These are phyloP conservation scores for Suillia variegata DNA, from an alignment of 2,888 invertebrate genomes.

Conservation along the genomic window DNA sequence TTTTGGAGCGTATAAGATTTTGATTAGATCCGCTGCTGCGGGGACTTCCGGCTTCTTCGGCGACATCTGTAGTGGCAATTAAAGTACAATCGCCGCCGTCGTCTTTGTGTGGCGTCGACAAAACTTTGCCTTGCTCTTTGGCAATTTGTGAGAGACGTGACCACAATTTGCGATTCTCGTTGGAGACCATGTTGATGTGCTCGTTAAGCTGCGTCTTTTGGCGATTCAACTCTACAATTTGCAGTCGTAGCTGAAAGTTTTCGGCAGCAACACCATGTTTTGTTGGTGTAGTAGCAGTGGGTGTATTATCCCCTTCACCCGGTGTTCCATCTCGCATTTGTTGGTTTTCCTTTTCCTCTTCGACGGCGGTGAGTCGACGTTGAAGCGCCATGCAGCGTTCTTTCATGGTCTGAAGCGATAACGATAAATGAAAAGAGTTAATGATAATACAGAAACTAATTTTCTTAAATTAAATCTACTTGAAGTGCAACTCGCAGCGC, in stretches of 20 bases:
- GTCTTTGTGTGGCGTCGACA: conserved; percentile 15
- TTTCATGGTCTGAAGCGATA: conserved; percentile 81
- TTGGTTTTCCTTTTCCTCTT: conserved; percentile 81
- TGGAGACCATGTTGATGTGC: conserved; percentile 80
- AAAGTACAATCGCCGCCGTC: conserved; percentile 24
- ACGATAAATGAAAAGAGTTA: conserved; percentile 60
- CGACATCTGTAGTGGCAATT: conserved; percentile 7
- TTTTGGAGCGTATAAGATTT: conserved; percentile 66
- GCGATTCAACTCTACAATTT: conserved; percentile 72
- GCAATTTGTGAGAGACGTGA: conserved; percentile 71
- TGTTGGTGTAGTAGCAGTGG: conserved; percentile 31
- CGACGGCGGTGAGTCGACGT: conserved; percentile 70
- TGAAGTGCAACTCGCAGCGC: conserved; percentile 73
- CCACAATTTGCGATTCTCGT: conserved; percentile 83
- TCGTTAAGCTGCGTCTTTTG: conserved; percentile 79
- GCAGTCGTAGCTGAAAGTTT: conserved; percentile 65
- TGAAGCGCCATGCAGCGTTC: conserved; percentile 80
- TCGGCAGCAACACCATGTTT: conserved; percentile 49
- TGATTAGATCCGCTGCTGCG: conserved; percentile 41
- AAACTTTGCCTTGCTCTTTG: conserved; percentile 61
- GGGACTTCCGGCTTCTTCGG: conserved; percentile 24
- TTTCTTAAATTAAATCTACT: too few relatives aligned
- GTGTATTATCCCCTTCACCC: conserved; percentile 50
- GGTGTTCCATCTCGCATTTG: conserved; percentile 63
- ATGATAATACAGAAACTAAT: neutral